Conservation (phyloP, 2,888 invertebrate genomes). For the Eupithecia vulgata region DNA sequence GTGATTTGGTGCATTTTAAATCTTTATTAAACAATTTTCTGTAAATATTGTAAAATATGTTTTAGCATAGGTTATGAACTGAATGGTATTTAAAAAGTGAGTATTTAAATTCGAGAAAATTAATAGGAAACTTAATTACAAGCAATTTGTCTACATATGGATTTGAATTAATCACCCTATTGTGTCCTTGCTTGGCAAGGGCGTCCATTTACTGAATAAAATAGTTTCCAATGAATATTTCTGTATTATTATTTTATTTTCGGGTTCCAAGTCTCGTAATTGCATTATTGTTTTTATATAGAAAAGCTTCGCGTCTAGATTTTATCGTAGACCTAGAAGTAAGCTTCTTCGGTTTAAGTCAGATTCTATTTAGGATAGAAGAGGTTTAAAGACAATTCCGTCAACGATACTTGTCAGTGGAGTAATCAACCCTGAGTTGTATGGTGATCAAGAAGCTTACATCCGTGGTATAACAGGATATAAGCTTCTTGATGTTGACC, state of each 20-base stretch:
- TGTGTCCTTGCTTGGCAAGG: neutral
- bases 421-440: neutral
- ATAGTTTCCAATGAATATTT: neutral
- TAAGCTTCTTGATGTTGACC: too few species aligned
- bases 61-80: neutral
- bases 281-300: too few species aligned
- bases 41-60: slow-evolving; percentile 5
- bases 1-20: neutral
- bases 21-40: neutral
- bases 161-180: neutral
- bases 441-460: too few species aligned
- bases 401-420: too few species aligned
- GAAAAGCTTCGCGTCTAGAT: too few species aligned
- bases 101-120: neutral
- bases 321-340: too few species aligned
- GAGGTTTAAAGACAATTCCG: neutral
- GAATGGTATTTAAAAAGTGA: neutral
- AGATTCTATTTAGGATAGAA: neutral
- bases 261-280: too few species aligned
- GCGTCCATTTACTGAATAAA: neutral
- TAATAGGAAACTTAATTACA: neutral
- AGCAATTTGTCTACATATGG: neutral
- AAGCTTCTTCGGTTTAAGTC: neutral
- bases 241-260: neutral
- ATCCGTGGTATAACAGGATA: too few species aligned